Base-by-base conservation (phyloP, 2,888 invertebrate species). In the Amblyteles armatorius region DNA sequence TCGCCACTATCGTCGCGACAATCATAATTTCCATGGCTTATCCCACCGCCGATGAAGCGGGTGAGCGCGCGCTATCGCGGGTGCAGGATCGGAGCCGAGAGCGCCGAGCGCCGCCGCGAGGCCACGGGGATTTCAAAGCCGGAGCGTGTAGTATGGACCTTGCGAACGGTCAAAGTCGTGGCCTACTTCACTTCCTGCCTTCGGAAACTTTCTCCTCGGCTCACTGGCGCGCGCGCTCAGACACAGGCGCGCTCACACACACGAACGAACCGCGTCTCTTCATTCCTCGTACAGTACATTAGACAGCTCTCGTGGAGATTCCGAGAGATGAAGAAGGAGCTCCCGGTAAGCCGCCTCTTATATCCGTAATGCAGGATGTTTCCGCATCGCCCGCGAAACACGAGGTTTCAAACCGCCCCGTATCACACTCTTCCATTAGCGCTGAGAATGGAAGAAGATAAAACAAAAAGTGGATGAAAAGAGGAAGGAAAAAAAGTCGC, bases 111-210 rank as follows among this genome's bases (percentile, higher is more conserved):
- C 60, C 65, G 65, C 52, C 79, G 71, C 26, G 65, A 67, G 67
- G 50, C 69, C 80, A 80, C 52, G 72, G 71, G 68, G 69, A 77
- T 83, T 80, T 83, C 74, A 77, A 52, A 82, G 79, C 69, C 63
- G 44, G 65, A 19, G 72, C 74, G 80, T 74, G 79, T 73, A 82
- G 92, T 92, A 91, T 93, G 92, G 93, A 93, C 93, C 93, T 93
- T 93, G 93, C 89, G 92, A 91, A 92, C 93, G 93, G 93, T 93
- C 93, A 93, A 93, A 93, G 93, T 93, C 93, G 92, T 93, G 93
- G 91, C 93, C 93, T 93, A 93, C 93, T 93, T 93, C 91, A 92
- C 91, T 92, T 92, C 91, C 92, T 92, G 91, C 90, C 91, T 89
- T 89, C 88, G 84, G 90, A 87, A 92, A 93, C 93, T 93, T 93